Conservation (phyloP, 2,797 vertebrate genomes). For the Pipistrellus pygmaeus region DNA sequence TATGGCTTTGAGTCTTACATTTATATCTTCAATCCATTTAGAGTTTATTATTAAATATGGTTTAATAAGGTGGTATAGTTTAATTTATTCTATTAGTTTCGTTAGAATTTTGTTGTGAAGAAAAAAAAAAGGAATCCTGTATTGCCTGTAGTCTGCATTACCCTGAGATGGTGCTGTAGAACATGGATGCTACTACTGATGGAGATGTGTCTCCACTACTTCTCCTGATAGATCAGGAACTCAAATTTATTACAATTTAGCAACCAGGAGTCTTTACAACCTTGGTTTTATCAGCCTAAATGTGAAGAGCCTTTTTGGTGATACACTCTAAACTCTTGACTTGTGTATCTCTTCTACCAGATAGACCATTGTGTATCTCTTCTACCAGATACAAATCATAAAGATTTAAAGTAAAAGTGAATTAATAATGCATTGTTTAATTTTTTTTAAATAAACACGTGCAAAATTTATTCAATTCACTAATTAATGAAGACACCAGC, state of each 20-base stretch:
- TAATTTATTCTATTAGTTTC: neutral
- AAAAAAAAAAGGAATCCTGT: neutral
- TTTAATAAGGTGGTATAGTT: neutral
- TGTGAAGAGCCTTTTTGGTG: neutral
- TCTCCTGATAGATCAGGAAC: neutral
- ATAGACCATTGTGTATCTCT: too few species aligned
- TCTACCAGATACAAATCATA: too few species aligned
- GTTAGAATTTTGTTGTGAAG: neutral
- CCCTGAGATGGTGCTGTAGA: neutral
- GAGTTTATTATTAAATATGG: neutral
- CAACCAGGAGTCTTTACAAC: neutral
- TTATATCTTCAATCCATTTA: neutral
- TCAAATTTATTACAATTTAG: neutral
- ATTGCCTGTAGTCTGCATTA: neutral
- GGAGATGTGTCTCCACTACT: neutral
- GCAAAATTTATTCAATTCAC: conserved; percentile 27
- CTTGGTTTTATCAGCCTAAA: neutral
- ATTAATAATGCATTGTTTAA: conserved; percentile 32
- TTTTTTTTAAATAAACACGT: conserved; percentile 1
- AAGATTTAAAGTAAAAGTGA: conserved; percentile 57
- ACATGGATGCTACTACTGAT: rapidly evolving
- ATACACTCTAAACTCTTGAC: conserved; percentile 20
- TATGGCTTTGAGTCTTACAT: neutral
- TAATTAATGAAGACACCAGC: neutral
- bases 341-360: too few species aligned